A percentile compares a stretch with the other conserved stretches of the same genome.
Conservation (phyloP, 2,888 invertebrate species). For the Tenthredo mesomela region DNA sequence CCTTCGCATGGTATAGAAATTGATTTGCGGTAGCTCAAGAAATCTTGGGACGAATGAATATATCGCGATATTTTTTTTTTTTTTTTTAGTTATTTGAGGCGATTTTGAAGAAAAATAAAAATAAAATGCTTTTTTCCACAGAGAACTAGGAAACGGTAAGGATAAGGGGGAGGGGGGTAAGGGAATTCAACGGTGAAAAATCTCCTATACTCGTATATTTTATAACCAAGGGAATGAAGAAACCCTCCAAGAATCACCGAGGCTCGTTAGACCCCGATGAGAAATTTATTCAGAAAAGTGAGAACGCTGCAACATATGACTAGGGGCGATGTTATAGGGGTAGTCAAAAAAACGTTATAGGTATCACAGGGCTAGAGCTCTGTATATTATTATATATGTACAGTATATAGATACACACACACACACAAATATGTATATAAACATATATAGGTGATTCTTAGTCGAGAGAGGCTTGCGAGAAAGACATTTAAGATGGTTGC, state of each 20-base stretch:
- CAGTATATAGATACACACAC: not conserved
- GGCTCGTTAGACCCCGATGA: constrained; percentile 3
- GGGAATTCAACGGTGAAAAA: not conserved
- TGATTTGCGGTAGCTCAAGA: not conserved
- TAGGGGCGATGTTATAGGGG: constrained; percentile 57
- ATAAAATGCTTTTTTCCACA: no score
- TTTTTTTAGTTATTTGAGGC: no score
- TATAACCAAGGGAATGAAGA: not conserved
- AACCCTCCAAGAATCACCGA: not conserved
- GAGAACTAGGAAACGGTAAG: not conserved
- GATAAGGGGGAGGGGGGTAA: not conserved
- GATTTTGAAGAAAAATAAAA: no score
- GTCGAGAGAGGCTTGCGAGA: constrained; percentile 30
- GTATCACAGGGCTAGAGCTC: not conserved
- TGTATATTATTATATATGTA: not conserved
- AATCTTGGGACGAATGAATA: no score
- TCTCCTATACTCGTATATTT: not conserved
- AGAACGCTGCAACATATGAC: constrained; percentile 10
- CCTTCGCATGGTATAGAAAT: not conserved
- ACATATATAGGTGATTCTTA: not conserved
- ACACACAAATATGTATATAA: not conserved
- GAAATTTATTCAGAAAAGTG: constrained; percentile 23
- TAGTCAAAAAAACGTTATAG: constrained; percentile 34
- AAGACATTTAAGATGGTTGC: constrained; percentile 71
- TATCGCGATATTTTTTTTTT: no score